Evolutionary conservation across 2,113 vertebrate genomes (phyloP), one percentile per base, ranked within the genome.

Genomic region (Callocephalon fimbriatum): DNA sequence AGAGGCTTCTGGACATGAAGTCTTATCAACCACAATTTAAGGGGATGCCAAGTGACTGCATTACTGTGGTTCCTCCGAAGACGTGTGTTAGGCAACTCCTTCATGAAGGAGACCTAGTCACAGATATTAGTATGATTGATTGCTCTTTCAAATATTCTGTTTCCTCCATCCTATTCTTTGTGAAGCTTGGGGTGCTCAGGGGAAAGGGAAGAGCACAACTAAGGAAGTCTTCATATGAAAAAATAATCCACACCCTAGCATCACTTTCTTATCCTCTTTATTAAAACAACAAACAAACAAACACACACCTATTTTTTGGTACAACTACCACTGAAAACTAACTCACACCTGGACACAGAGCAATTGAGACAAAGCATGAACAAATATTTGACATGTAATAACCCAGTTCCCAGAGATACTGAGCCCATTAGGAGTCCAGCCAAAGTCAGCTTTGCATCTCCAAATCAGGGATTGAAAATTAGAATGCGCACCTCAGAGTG

Each of bases 401-500:
- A 61, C 21, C 50, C 21, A 82, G 0, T 86, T 86, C 42, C 75
- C 31, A 14, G 62, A 83, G 38, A 16, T 42, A 42, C 12, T 20
- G 32, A 59, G 17, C 7, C 65, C 9, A 42, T 35, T 25, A 76
- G 20, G 20, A 80, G 20, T 35, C 42, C 32, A 76, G 15, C 6
- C 84, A 89, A 73, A 61, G 5, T 61, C 48, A 76, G 11, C 0
- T 80, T 29, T 86, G 15, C 6, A 4, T 25, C 45, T 80, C n/a
- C 37, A 84, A 31, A 51, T 58, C 6, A 38, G 12, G 40, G 40
- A 35, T 2, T 42, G 47, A 58, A 45, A 86, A 82, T 71, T 54
- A 74, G 0, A 93, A 56, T 0, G 0, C 4, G 29, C 32, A 38
- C 22, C 29, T 70, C 6, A 11, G 32, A 65, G 37, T 6, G 16